Evolutionary conservation across 2,888 invertebrate genomes (phyloP).

Genomic region (Hirtodrosophila histrioides): DNA sequence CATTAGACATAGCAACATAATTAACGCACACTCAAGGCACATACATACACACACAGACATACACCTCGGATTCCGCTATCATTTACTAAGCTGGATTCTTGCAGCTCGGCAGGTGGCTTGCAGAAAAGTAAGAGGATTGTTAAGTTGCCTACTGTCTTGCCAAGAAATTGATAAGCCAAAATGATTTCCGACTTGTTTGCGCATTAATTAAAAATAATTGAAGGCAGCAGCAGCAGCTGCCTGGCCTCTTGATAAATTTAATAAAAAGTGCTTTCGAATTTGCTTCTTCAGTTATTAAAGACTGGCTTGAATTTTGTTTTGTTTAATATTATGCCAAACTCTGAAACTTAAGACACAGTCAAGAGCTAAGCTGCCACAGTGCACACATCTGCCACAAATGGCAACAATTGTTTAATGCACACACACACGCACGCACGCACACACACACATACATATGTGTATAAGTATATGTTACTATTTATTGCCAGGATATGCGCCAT

Average conservation of each 20-base stretch:
- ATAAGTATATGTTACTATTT: conserved; percentile 43
- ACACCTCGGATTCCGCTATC: conserved; percentile 30
- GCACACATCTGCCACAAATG: conserved; percentile 52
- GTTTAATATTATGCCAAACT: conserved; percentile 20
- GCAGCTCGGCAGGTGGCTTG: conserved; percentile 53
- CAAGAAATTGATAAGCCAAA: conserved; percentile 50
- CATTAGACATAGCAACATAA: conserved; percentile 68
- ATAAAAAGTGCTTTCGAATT: conserved; percentile 38
- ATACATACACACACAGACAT: conserved; percentile 7
- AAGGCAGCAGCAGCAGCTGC: conserved; percentile 14
- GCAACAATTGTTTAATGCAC: conserved; percentile 53
- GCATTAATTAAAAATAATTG: conserved; percentile 70
- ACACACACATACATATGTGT: conserved; percentile 6
- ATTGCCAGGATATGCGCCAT: conserved; percentile 64
- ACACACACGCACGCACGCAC: conserved; percentile 9
- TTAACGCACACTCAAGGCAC: conserved; percentile 50
- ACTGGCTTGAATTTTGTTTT: conserved; percentile 22
- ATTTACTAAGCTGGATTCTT: conserved; percentile 47
- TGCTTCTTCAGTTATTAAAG: conserved; percentile 27
- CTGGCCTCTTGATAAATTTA: conserved; percentile 43
- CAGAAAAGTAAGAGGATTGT: conserved; percentile 24
- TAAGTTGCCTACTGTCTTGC: conserved; percentile 8
- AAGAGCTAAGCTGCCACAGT: neutral
- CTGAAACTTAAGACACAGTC: conserved; percentile 22
- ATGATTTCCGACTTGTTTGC: conserved; percentile 53